A percentile compares a stretch with the other conserved stretches of the same genome.
phyloP scores from a whole-genome alignment of 2,113 vertebrate species.

The Heterochromis multidens region DNA sequence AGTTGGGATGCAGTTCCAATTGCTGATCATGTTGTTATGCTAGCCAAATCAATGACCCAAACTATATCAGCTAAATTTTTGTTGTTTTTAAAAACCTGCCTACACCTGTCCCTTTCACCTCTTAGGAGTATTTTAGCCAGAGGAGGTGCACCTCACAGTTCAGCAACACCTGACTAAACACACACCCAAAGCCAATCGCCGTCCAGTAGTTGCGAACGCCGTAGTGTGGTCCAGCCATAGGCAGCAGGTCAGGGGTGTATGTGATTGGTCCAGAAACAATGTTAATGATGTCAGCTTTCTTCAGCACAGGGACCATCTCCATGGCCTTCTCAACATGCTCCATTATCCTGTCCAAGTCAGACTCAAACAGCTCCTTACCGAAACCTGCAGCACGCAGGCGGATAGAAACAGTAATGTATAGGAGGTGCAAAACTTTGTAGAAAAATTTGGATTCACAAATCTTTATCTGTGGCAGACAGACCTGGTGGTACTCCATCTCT shows the following conservation, averaged over 20 bases:
- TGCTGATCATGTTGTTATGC: neutral
- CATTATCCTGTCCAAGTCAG: slow-evolving; percentile 94
- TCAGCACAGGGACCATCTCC: slow-evolving; percentile 93
- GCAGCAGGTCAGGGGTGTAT: slow-evolving; percentile 94
- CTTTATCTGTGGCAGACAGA: neutral
- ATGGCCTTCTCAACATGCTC: slow-evolving; percentile 91
- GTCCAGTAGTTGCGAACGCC: slow-evolving; percentile 93
- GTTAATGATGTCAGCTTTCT: slow-evolving; percentile 90
- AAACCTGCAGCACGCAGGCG: slow-evolving; percentile 78
- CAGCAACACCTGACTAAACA: neutral
- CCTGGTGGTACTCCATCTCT: slow-evolving; percentile 87
- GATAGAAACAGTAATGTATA: neutral
- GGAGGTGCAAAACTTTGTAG: neutral
- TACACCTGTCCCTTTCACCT: neutral
- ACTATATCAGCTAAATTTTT: neutral
- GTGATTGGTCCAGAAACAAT: slow-evolving; percentile 94
- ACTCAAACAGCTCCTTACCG: slow-evolving; percentile 97
- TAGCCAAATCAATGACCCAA: neutral
- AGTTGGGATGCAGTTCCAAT: neutral
- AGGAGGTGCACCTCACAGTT: neutral
- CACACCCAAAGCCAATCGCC: slow-evolving; percentile 91
- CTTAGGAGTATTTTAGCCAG: neutral
- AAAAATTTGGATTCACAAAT: neutral
- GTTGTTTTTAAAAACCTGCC: neutral
- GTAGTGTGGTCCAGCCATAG: slow-evolving; percentile 94